These are phyloP conservation scores for Chrysolina haemoptera DNA, from an alignment of 2,888 invertebrate species.

Conservation along the genomic window DNA sequence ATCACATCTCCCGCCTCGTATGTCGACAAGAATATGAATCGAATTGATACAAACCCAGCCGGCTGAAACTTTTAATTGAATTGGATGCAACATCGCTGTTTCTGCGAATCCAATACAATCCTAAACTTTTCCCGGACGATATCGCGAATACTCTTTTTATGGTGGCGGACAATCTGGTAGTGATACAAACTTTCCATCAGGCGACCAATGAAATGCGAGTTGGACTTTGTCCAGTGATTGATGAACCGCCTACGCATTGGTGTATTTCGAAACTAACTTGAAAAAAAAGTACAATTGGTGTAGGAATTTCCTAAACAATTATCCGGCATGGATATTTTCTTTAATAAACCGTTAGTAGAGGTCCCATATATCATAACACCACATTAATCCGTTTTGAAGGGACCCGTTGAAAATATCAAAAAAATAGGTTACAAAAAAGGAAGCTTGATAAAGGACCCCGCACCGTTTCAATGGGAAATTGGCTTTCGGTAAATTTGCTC, in stretches of 20 bases:
- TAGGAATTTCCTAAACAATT: too few species aligned
- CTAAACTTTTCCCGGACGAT: slow-evolving; percentile 2
- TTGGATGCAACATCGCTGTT: slow-evolving; percentile 29
- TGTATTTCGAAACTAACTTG: too few species aligned
- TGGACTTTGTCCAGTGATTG: neutral
- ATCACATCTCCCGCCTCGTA: neutral
- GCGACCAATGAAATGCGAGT: neutral
- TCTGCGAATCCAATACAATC: slow-evolving; percentile 27
- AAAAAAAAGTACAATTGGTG: too few species aligned
- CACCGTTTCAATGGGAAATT: too few species aligned
- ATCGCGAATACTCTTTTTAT: slow-evolving; percentile 25
- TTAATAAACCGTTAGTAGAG: too few species aligned
- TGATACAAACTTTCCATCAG: neutral
- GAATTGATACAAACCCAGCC: slow-evolving; percentile 5
- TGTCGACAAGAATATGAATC: slow-evolving; percentile 15
- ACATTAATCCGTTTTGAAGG: too few species aligned
- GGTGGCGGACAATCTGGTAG: slow-evolving; percentile 3
- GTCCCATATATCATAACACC: too few species aligned
- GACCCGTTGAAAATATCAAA: too few species aligned
- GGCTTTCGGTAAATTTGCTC: too few species aligned
- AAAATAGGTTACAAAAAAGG: too few species aligned
- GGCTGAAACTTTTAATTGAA: slow-evolving; percentile 28
- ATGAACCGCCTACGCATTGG: neutral
- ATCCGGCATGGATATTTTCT: too few species aligned
- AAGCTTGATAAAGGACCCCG: too few species aligned